Percentiles rank a stretch among this genome's conserved stretches.
phyloP scores from a whole-genome alignment of 2,888 invertebrate genomes.

The Noctua pronuba region DNA sequence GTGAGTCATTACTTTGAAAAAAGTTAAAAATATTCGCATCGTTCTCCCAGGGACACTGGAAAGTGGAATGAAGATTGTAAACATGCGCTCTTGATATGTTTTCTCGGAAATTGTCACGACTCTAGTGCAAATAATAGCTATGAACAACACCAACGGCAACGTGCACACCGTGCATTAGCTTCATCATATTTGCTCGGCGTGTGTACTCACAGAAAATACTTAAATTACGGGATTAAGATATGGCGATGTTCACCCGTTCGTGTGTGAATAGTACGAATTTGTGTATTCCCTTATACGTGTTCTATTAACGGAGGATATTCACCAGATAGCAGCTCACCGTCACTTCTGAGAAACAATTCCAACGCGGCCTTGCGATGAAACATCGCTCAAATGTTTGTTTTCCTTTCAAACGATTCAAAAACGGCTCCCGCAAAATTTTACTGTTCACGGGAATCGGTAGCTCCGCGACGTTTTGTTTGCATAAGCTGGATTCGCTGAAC shows the following conservation, averaged over 20 bases:
- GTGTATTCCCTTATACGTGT: conserved; percentile 45
- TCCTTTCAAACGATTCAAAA: conserved; percentile 85
- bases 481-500: conserved; percentile 80
- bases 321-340: conserved; percentile 75
- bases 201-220: conserved; percentile 47
- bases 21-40: conserved; percentile 80
- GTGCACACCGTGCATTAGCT: conserved; percentile 55
- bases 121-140: conserved; percentile 74
- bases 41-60: conserved; percentile 80
- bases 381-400: conserved; percentile 86
- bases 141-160: conserved; percentile 61
- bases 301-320: conserved; percentile 68
- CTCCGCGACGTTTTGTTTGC: conserved; percentile 84
- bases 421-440: conserved; percentile 85
- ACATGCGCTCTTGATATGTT: conserved; percentile 77
- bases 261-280: conserved; percentile 37
- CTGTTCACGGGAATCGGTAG: conserved; percentile 82
- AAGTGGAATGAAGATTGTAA: conserved; percentile 76
- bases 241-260: conserved; percentile 7
- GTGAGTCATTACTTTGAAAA: conserved; percentile 75
- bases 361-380: conserved; percentile 85
- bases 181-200: conserved; percentile 58
- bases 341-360: conserved; percentile 82
- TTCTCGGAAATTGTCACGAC: conserved; percentile 80
- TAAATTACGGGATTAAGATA: conserved; percentile 58